Base-by-base conservation (phyloP, 2,797 vertebrate species). In the Parotocinclus haroldoi region DNA sequence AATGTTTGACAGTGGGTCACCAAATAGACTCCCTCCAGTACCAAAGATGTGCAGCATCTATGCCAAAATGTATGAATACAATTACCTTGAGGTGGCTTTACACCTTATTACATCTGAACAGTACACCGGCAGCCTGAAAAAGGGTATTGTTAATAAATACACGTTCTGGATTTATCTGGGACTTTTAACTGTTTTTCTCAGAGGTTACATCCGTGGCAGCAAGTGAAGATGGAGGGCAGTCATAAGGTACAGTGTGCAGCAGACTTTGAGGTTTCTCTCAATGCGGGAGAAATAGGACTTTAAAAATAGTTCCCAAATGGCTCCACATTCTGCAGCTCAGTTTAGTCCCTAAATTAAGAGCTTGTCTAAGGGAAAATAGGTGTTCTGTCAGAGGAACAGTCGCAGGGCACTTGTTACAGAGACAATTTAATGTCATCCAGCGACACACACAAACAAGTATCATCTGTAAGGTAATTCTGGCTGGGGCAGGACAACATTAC, bases 381-480 rank as follows among this genome's bases (percentile, higher is more conserved):
- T 76, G 80, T 63, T 61, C 68, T 65, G 79, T 73, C 75, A 72
- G 56, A 18, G 63, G 74, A 74, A 78, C 80, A 14, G 52, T 86
- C 85, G 84, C 81, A 75, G 78, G 83, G 79, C 81, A 86, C 83
- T 87, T 84, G 84, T 87, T 88, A 84, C 76, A 64, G 60, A 86
- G 77, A 84, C 82, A 79, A 82, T 65, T 56, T 71, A 58, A 74
- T 75, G 75, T 83, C 82, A 86, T 84, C 79, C 76, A 80, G 84
- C 83, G 18, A 36, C 56, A 58, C 58, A 63, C 70, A 74, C 68
- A 40, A 48, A 75, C 66, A 65, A 14, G 55, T 40, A 48, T 57
- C 44, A 58, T 63, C 50, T 27, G 42, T 58, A 19, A 68, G 37
- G 18, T 68, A 70, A 70, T 7, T 17, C 27, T 7, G 39, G 49